These are phyloP conservation scores for Corythucha ciliata DNA, from an alignment of 2,888 invertebrate genomes.

Conservation along the genomic window DNA sequence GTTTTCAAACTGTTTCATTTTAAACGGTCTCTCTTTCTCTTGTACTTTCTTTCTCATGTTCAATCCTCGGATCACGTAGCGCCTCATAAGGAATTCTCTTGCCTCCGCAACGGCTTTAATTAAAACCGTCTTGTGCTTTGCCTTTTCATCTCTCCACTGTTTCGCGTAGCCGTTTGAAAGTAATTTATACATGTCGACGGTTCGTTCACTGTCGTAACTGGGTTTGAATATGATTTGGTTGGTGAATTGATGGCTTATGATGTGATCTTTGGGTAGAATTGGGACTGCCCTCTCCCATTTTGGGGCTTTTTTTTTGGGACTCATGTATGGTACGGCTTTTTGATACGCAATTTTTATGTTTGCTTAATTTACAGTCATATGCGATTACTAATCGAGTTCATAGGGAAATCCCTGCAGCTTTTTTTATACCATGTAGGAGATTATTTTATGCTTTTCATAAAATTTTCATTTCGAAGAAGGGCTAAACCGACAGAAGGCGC, in stretches of 20 bases:
- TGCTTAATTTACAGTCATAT: too few species aligned
- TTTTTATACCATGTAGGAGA: too few species aligned
- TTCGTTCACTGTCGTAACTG: neutral
- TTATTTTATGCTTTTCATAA: too few species aligned
- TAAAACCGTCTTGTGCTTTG: neutral
- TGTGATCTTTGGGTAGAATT: constrained; percentile 2
- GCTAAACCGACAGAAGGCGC: too few species aligned
- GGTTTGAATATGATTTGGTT: neutral
- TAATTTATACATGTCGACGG: constrained; percentile 1
- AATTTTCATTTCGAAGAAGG: too few species aligned
- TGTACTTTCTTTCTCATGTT: neutral
- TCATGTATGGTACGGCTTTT: too few species aligned
- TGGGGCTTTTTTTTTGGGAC: too few species aligned
- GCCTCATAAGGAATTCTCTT: constrained; percentile 9
- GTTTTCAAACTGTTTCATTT: too few species aligned
- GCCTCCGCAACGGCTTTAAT: neutral
- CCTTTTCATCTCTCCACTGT: constrained; percentile 1
- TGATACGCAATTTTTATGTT: too few species aligned
- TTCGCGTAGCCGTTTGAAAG: constrained; percentile 12
- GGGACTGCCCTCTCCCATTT: neutral
- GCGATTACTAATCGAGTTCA: too few species aligned
- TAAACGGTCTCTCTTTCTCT: too few species aligned
- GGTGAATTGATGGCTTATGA: neutral
- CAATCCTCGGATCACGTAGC: constrained; percentile 7
- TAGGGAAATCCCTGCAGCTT: too few species aligned